phyloP scores from a whole-genome alignment of 64 coral and sea anemone species.

The Hydrozoanthus tunicans region DNA sequence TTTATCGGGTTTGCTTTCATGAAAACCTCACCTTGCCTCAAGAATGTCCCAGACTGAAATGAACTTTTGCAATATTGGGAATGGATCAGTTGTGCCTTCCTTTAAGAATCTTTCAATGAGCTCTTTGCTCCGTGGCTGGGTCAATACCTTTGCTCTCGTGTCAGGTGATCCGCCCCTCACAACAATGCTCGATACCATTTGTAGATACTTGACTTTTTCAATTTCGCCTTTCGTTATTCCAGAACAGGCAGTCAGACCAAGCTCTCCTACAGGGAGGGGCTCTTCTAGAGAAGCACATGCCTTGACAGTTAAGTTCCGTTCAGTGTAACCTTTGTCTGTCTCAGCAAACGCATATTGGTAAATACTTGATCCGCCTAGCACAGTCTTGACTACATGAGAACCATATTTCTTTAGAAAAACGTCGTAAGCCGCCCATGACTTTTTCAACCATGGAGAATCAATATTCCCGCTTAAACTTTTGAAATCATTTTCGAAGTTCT shows the following conservation, averaged over 20 bases:
- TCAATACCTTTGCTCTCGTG: slow-evolving; percentile 8
- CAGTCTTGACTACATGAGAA: slow-evolving; percentile 34
- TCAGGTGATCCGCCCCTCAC: slow-evolving; percentile 32
- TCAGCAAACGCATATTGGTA: slow-evolving; percentile 50
- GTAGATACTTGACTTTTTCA: not conserved
- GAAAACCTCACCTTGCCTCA: not conserved
- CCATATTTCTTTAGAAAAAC: slow-evolving; percentile 37
- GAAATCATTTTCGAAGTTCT: slow-evolving; percentile 1
- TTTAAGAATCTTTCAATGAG: slow-evolving; percentile 18
- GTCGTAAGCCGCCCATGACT: slow-evolving; percentile 23
- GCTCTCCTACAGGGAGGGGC: slow-evolving; percentile 11
- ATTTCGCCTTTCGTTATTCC: slow-evolving; percentile 29
- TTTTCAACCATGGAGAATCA: slow-evolving; percentile 3
- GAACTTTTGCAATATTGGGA: not conserved
- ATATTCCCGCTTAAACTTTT: not conserved
- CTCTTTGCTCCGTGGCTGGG: slow-evolving; percentile 17
- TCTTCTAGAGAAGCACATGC: slow-evolving; percentile 44
- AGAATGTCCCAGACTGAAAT: not conserved
- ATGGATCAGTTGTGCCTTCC: slow-evolving; percentile 35
- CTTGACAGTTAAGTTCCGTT: slow-evolving; percentile 44
- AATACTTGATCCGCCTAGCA: slow-evolving; percentile 30
- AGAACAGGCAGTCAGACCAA: slow-evolving; percentile 45
- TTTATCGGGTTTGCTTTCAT: too few relatives aligned
- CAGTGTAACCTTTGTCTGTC: slow-evolving; percentile 14
- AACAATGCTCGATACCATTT: not conserved